Evolutionary conservation across 1,140 invertebrate genomes (phyloP).

Genomic region (Aphis craccivora): DNA sequence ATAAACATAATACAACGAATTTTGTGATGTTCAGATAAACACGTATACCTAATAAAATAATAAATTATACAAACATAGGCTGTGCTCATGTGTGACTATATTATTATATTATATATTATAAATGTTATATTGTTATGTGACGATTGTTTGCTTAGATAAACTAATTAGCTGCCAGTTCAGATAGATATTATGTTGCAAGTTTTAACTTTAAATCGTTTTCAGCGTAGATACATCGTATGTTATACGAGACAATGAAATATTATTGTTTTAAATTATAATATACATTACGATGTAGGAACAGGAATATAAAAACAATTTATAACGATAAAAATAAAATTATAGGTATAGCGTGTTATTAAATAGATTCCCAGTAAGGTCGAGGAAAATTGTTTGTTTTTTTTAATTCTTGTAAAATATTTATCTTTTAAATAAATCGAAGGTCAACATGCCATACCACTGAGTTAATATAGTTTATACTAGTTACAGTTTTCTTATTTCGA

Average conservation of each 20-base stretch:
- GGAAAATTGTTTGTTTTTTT: background rate
- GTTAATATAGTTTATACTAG: background rate
- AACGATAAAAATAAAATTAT: background rate
- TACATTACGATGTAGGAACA: background rate
- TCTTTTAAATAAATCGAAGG: background rate
- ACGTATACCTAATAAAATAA: slow-evolving; percentile 4
- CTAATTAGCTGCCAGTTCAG: background rate
- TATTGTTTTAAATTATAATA: background rate
- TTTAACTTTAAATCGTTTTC: background rate
- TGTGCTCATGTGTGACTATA: background rate
- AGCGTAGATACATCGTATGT: background rate
- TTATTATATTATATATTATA: slow-evolving; percentile 21
- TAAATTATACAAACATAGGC: background rate
- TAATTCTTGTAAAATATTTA: background rate
- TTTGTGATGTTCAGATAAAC: slow-evolving; percentile 1
- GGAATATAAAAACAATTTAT: background rate
- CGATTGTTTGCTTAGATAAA: slow-evolving; percentile 16
- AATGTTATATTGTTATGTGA: slow-evolving; percentile 18
- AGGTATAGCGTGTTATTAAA: background rate
- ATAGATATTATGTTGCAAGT: background rate
- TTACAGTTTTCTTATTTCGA: background rate
- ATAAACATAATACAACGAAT: slow-evolving; percentile 1
- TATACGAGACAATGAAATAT: background rate
- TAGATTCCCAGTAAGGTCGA: background rate
- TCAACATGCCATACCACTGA: background rate